These are phyloP conservation scores for Drosophila yakuba DNA, from an alignment of 1,140 invertebrate species.

Conservation along the genomic window DNA sequence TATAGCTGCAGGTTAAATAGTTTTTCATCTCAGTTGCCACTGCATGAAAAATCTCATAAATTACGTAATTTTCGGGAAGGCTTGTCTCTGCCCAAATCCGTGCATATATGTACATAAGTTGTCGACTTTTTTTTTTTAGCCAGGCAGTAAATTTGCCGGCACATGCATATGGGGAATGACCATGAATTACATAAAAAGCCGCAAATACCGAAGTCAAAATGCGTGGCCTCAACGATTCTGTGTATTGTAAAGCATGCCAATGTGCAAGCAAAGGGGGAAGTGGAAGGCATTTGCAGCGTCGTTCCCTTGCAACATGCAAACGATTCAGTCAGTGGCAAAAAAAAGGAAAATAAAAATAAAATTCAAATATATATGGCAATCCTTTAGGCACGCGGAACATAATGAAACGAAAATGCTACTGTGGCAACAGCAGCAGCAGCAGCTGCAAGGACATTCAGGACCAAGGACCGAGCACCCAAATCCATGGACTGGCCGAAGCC, in stretches of 20 bases:
- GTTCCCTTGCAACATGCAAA: constrained; percentile 55
- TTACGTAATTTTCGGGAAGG: constrained; percentile 76
- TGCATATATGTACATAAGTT: constrained; percentile 36
- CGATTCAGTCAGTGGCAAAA: constrained; percentile 38
- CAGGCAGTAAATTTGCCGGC: constrained; percentile 55
- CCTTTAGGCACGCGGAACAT: constrained; percentile 79
- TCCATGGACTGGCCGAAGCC: constrained; percentile 45
- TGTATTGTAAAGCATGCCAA: constrained; percentile 58
- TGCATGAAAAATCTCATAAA: constrained; percentile 70
- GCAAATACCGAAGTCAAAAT: constrained; percentile 83
- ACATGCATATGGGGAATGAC: constrained; percentile 61
- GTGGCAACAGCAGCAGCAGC: constrained; percentile 49
- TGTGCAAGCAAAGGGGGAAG: constrained; percentile 16
- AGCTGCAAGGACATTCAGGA: constrained; percentile 48
- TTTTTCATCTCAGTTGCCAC: constrained; percentile 31
- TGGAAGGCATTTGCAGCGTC: constrained; percentile 48
- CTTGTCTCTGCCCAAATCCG: constrained; percentile 69
- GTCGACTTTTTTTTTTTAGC: constrained; percentile 8
- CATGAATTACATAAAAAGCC: constrained; percentile 83
- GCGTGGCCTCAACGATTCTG: constrained; percentile 65
- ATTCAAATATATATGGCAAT: constrained; percentile 81
- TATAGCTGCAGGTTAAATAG: neutral
- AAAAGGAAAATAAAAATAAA: constrained; percentile 15
- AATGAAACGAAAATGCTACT: constrained; percentile 82
- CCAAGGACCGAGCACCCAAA: constrained; percentile 11